Evolutionary conservation across 2,888 invertebrate species (phyloP).

Genomic region (Dryomyza anilis): DNA sequence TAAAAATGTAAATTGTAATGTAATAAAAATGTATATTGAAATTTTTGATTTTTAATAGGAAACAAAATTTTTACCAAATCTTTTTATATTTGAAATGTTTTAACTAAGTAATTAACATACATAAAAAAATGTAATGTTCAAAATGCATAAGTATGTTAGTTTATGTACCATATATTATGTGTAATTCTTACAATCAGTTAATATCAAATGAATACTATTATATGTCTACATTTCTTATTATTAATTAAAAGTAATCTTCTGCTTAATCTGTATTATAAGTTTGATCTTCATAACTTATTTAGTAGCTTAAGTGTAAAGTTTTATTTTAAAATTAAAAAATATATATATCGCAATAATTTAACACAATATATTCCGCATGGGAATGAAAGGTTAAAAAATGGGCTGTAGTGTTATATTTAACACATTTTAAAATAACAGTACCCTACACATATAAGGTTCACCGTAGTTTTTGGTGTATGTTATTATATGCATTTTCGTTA

Average conservation of each 20-base stretch:
- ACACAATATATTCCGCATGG: conserved; percentile 7
- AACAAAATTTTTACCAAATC: conserved; percentile 16
- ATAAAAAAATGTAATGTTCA: not conserved
- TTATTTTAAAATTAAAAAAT: not conserved
- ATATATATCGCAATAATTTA: not conserved
- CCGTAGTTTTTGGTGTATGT: conserved; percentile 14
- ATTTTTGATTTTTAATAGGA: conserved; percentile 17
- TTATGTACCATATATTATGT: conserved; percentile 13
- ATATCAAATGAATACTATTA: conserved; percentile 6
- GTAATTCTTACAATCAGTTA: conserved; percentile 8
- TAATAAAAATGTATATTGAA: not conserved
- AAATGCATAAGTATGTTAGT: not conserved
- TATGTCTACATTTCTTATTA: not conserved
- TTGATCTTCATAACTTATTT: no score
- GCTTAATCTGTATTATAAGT: no score
- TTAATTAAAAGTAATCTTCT: not conserved
- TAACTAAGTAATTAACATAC: conserved; percentile 2
- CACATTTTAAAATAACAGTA: conserved; percentile 2
- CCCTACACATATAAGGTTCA: conserved; percentile 12
- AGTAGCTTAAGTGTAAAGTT: no score
- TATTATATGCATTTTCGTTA: conserved; percentile 2
- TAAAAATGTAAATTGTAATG: not conserved
- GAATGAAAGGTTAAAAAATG: conserved; percentile 9
- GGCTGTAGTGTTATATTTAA: conserved; percentile 6
- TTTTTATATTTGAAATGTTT: not conserved